Base-by-base conservation (phyloP, 1,140 invertebrate genomes). In the Macrobrachium nipponense region DNA sequence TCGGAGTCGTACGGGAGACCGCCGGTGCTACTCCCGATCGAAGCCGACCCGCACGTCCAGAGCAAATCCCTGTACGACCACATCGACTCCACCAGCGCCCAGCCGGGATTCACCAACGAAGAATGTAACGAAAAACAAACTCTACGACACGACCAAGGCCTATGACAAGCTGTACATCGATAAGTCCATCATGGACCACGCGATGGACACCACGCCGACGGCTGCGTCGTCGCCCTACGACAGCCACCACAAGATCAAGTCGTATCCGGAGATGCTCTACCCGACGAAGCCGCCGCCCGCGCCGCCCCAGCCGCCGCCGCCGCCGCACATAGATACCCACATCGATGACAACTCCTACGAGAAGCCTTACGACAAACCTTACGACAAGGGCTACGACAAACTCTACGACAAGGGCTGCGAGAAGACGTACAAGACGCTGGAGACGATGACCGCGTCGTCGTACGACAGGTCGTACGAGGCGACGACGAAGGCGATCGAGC, bases 111-210 rank as follows among this genome's bases (percentile, higher is more conserved):
- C 78, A 77, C 80, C 84, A 5, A 68, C 84, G 36, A 86, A 86
- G 62, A 80, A 80, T 86, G 70, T 86, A 86, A 86, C 77, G 84
- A 86, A 68, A 68, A 80, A 72, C n/a, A 85, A 78, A 79, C 43
- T 79, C 64, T 85, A 78, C 76, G 76, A 85, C 51, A 43, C 82
- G 11, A 23, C 76, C 5, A 86, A 86, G 20, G 59, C 84, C 66
- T 86, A 80, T 23, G 84, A 86, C 27, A 86, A 86, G 59, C 62
- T 86, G 43, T 86, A 86, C 77, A 59, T 43, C 61, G 84, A 86
- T 7, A 86, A 86, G 59, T 14, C 61, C 27, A 17, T 66, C 27
- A n/a, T 86, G 51, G 84, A 86, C 14, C 84, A 86, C 20, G 17
- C 18, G 51, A 86, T 86, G 77, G 78, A 80, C 20, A 72, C 76